Conservation (phyloP, 2,888 invertebrate species). For the Euclidia mi region DNA sequence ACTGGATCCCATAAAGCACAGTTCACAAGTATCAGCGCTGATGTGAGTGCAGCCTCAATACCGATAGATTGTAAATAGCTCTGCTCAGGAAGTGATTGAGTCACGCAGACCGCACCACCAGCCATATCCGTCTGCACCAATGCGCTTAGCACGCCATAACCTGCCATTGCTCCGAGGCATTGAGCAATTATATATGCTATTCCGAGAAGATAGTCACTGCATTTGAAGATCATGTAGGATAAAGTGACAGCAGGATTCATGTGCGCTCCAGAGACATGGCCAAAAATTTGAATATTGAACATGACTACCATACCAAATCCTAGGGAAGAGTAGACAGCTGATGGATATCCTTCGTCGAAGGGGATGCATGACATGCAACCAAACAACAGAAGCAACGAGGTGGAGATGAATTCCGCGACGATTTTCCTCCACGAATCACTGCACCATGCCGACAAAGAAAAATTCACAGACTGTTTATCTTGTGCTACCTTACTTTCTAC, state of each 20-base stretch:
- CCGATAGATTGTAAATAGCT: slow-evolving; percentile 87
- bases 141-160: slow-evolving; percentile 91
- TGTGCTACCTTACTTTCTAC: slow-evolving; percentile 52
- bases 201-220: slow-evolving; percentile 88
- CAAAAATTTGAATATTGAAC: slow-evolving; percentile 93
- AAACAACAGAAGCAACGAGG: slow-evolving; percentile 91
- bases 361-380: slow-evolving; percentile 93
- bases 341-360: slow-evolving; percentile 75
- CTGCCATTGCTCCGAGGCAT: slow-evolving; percentile 91
- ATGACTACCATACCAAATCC: slow-evolving; percentile 93
- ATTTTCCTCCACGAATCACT: slow-evolving; percentile 64
- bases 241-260: slow-evolving; percentile 94
- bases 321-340: slow-evolving; percentile 87
- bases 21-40: slow-evolving; percentile 91
- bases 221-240: slow-evolving; percentile 90
- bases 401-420: slow-evolving; percentile 92
- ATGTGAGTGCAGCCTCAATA: slow-evolving; percentile 92
- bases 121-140: slow-evolving; percentile 82
- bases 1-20: slow-evolving; percentile 94
- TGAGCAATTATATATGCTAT: slow-evolving; percentile 91
- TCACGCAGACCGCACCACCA: slow-evolving; percentile 90
- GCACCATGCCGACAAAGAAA: slow-evolving; percentile 60
- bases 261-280: slow-evolving; percentile 94
- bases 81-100: slow-evolving; percentile 87
- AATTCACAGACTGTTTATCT: slow-evolving; percentile 24